Percentiles rank a stretch among this genome's conserved stretches.
Evolutionary conservation across 2,113 vertebrate genomes (phyloP).

Genomic region (Excalfactoria chinensis): DNA sequence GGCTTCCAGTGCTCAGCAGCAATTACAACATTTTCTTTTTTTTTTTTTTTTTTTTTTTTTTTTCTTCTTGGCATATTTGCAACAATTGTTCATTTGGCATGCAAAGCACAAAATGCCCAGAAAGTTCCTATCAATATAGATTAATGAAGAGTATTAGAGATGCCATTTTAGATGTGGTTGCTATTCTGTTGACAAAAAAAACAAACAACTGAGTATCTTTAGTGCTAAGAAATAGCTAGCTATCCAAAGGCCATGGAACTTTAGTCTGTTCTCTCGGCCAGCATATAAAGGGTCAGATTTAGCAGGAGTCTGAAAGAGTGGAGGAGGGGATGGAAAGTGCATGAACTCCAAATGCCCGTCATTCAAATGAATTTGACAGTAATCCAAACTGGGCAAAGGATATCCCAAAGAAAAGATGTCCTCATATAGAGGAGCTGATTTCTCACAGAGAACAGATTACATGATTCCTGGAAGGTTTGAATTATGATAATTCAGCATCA

Average conservation of each 20-base stretch:
- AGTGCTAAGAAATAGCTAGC: background rate
- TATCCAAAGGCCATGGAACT: background rate
- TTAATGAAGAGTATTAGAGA: background rate
- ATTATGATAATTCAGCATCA: conserved; percentile 59
- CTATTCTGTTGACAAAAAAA: background rate
- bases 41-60: no score
- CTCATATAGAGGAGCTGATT: conserved; percentile 20
- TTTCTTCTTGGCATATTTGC: background rate
- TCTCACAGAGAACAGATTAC: conserved; percentile 48
- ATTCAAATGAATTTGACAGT: conserved; percentile 18
- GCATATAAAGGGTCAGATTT: background rate
- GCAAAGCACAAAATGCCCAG: background rate
- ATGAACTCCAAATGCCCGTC: background rate
- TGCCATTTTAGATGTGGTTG: background rate
- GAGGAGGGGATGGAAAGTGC: background rate
- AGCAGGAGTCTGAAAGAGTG: background rate
- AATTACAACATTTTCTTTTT: background rate
- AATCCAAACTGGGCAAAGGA: background rate
- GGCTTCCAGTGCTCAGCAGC: background rate
- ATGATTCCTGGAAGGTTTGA: conserved; percentile 5
- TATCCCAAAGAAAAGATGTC: background rate
- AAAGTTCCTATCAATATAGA: background rate
- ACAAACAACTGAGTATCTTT: background rate
- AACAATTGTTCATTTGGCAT: background rate
- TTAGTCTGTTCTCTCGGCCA: background rate